Conservation (phyloP, 2,797 vertebrate species). For the Myotis planiceps region DNA sequence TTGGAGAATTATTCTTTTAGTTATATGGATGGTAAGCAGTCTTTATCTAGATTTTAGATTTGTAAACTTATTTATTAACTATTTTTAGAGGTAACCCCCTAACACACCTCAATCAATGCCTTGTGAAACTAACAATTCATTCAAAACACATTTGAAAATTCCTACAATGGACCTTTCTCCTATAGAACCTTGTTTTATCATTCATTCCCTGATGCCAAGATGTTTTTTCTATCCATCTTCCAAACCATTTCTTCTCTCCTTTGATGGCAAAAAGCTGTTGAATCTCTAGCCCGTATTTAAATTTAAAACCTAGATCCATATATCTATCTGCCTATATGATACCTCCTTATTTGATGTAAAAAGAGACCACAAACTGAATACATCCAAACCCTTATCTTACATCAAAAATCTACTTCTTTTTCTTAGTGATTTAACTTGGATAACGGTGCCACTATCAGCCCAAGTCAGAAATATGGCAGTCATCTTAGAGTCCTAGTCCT, state of each 20-base stretch:
- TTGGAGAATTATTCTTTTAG: neutral
- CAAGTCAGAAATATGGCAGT: neutral
- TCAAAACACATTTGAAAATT: slow-evolving; percentile 10
- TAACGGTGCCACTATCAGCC: neutral
- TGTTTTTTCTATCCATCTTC: slow-evolving; percentile 35
- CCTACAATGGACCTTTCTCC: neutral
- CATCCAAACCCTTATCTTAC: neutral
- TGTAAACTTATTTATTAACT: neutral
- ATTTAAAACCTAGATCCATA: neutral
- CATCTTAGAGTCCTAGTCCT: neutral
- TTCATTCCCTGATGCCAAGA: neutral
- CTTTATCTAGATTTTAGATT: neutral
- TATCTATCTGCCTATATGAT: neutral
- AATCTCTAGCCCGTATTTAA: neutral
- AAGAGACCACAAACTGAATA: neutral
- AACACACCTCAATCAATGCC: neutral
- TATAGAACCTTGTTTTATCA: neutral
- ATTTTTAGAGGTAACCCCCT: neutral
- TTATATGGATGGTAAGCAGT: neutral
- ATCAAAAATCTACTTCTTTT: neutral
- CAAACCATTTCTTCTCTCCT: slow-evolving; percentile 10
- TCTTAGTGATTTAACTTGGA: neutral
- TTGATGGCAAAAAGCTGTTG: neutral
- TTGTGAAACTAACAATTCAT: neutral
- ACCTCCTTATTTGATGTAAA: neutral